These are phyloP conservation scores for Daboia siamensis DNA, from an alignment of 2,113 vertebrate species.

Conservation along the genomic window DNA sequence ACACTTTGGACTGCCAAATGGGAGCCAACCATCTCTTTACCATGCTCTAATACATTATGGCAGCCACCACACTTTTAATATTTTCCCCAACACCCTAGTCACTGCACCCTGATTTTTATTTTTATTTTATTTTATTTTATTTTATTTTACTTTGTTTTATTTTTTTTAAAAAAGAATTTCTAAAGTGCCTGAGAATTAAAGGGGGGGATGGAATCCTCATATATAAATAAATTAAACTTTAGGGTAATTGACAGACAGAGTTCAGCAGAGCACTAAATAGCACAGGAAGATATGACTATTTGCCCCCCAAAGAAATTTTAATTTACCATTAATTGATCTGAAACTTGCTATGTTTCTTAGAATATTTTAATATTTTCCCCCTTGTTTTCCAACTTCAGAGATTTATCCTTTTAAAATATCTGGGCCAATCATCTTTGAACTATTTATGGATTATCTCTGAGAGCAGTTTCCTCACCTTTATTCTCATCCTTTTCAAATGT, in stretches of 20 bases:
- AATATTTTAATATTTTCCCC: neutral
- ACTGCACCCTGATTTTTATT: neutral
- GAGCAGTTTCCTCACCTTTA: conserved; percentile 44
- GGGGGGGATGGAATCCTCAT: neutral
- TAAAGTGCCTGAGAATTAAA: neutral
- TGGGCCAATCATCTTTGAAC: conserved; percentile 33
- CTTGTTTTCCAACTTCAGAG: conserved; percentile 23
- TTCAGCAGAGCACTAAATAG: neutral
- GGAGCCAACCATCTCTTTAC: neutral
- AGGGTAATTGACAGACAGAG: neutral
- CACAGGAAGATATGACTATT: neutral
- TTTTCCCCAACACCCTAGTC: neutral
- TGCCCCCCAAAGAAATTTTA: neutral
- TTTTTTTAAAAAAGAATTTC: neutral
- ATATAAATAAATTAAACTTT: neutral
- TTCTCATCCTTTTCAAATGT: conserved; percentile 54
- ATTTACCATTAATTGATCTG: neutral
- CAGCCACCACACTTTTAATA: neutral
- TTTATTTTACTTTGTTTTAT: neutral
- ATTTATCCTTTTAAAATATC: conserved; percentile 44
- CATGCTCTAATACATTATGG: neutral
- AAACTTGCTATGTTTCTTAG: neutral
- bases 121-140: too few species aligned
- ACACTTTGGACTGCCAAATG: neutral
- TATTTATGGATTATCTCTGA: conserved; percentile 51